Evolutionary conservation across 2,888 invertebrate species (phyloP), one percentile per base, ranked within the genome.

Genomic region (Drosophila algonquin): DNA sequence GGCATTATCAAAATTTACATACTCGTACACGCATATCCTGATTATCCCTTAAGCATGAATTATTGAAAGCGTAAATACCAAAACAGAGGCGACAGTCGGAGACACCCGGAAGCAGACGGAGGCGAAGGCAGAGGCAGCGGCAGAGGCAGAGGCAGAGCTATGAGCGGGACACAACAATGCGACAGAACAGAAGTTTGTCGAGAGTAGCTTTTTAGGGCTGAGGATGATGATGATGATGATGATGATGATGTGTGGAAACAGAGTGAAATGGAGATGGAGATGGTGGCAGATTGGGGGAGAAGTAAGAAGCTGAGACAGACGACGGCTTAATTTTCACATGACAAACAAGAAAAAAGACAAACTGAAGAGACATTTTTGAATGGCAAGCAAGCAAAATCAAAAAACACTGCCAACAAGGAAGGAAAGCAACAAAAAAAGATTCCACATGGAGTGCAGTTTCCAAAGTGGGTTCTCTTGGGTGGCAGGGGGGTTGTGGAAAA

Each of bases 21-120:
- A 76, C 87, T 76, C 85, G 80, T 87, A 76, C 87, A 80, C 85
- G 80, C 88, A 85, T 89, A 89, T 87, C 82, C 89, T 87, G 84
- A 85, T 85, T 87, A 85, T 85, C 89, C 84, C 73, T 89, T 89
- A 89, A 85, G 89, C 84, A 87, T 85, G 89, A 85, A 85, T 85
- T 89, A 85, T 85, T 85, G 89, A 89, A 89, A 87, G 87, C 89
- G 87, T 85, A 85, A 89, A 89, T 89, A 85, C 89, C 87, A 62
- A 72, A 72, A 73, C 87, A 79, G 76, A 75, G 71, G 62, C 75
- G 70, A 77, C 78, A 77, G 63, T 71, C 54, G 53, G 10, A 69
- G 35, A 55, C 45, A 45, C 10, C 21, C 24, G 45, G 18, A 21
- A 21, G 21, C 21, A 30, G 18, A 48, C 48, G 32, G 12, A 27